Percentiles rank a stretch among this genome's conserved stretches.
These are phyloP conservation scores for Motacilla tschutschensis DNA, from an alignment of 2,113 vertebrate species.

Conservation along the genomic window DNA sequence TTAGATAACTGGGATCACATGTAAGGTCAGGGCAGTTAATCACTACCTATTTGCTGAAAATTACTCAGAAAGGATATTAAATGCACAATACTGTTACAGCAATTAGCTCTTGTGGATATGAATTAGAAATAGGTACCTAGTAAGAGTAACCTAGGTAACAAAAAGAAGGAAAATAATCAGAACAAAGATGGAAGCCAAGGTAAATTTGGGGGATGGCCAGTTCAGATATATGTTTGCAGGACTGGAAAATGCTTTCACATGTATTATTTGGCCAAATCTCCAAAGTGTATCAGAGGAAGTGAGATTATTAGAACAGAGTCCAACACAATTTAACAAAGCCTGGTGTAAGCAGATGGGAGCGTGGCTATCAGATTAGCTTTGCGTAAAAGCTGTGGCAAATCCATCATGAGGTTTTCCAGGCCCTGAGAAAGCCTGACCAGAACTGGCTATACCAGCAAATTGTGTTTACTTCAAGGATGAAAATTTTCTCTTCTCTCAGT, in stretches of 20 bases:
- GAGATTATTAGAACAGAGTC: background rate
- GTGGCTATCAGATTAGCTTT: constrained; percentile 13
- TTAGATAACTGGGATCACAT: background rate
- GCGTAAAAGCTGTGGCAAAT: constrained; percentile 38
- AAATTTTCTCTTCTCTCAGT: background rate
- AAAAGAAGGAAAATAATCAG: background rate
- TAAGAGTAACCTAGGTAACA: background rate
- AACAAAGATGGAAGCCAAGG: background rate
- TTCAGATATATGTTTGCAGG: background rate
- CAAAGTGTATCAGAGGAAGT: background rate
- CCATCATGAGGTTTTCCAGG: constrained; percentile 23
- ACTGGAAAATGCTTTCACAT: background rate
- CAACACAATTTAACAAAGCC: constrained; percentile 23
- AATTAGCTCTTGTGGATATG: constrained; percentile 2
- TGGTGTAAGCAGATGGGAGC: background rate
- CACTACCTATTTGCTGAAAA: background rate
- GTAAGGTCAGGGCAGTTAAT: constrained; percentile 11
- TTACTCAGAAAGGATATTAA: background rate
- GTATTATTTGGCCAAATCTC: background rate
- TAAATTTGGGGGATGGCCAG: background rate
- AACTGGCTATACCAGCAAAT: background rate
- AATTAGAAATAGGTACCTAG: background rate
- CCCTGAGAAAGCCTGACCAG: background rate
- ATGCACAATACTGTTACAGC: background rate
- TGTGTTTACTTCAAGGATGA: constrained; percentile 11